phyloP scores from a whole-genome alignment of 2,797 vertebrate genomes.

The Odontamblyopus rebecca region DNA sequence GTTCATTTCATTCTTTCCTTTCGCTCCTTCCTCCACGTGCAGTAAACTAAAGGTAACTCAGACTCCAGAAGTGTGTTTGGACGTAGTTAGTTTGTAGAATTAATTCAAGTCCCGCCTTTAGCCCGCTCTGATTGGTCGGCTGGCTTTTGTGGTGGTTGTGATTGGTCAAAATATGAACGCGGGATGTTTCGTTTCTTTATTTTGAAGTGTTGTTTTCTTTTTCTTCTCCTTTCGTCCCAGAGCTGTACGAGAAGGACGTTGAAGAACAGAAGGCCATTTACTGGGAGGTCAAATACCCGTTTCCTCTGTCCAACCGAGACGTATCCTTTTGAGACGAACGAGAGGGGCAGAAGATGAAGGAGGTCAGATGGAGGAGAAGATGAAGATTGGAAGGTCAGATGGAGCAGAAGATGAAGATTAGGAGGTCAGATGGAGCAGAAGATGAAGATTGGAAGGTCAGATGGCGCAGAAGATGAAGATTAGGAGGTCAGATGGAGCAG shows the following conservation, averaged over 20 bases:
- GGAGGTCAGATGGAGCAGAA: too few species aligned
- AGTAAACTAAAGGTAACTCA: constrained; percentile 58
- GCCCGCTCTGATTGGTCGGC: neutral
- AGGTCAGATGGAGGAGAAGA: neutral
- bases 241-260: constrained; percentile 78
- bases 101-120: neutral
- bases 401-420: neutral
- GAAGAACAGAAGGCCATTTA: constrained; percentile 80
- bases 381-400: too few species aligned
- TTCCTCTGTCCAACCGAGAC: constrained; percentile 89
- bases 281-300: constrained; percentile 93
- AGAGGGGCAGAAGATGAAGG: neutral
- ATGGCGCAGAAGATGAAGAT: too few species aligned
- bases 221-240: constrained; percentile 55
- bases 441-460: too few species aligned
- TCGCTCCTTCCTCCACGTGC: constrained; percentile 28
- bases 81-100: neutral
- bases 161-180: neutral
- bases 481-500: too few species aligned
- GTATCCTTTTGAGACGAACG: constrained; percentile 85
- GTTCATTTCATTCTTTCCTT: neutral
- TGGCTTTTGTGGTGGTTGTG: neutral
- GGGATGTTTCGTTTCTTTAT: neutral
- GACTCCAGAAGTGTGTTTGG: neutral
- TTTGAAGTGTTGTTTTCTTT: neutral